Evolutionary conservation across 1,140 invertebrate genomes (phyloP).

Genomic region (Batillaria attramentaria): DNA sequence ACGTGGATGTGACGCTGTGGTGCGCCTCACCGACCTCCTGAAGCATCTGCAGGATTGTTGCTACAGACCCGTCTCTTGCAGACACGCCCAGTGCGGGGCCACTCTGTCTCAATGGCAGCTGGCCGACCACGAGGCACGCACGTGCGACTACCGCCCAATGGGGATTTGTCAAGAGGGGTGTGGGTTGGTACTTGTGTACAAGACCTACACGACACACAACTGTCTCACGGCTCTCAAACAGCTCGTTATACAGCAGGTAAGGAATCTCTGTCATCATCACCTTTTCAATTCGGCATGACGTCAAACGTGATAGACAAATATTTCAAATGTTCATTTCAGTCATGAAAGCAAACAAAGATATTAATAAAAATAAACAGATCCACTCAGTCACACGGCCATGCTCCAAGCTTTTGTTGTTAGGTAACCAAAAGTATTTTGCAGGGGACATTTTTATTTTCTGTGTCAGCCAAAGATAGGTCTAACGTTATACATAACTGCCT

Average conservation of each 20-base stretch:
- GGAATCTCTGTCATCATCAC: too few species aligned
- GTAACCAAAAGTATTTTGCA: too few species aligned
- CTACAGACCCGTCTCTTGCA: slow-evolving; percentile 47
- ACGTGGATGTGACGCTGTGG: slow-evolving; percentile 44
- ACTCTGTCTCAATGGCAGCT: slow-evolving; percentile 39
- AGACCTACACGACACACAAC: slow-evolving; percentile 41
- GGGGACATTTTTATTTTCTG: too few species aligned
- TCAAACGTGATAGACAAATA: not conserved
- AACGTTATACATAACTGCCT: too few species aligned
- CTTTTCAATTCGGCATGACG: too few species aligned
- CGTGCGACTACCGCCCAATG: slow-evolving; percentile 45
- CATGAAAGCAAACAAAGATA: not conserved
- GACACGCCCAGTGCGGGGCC: slow-evolving; percentile 43
- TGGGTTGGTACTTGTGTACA: slow-evolving; percentile 44
- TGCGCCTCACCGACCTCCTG: slow-evolving; percentile 46
- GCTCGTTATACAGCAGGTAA: slow-evolving; percentile 34
- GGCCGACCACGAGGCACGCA: slow-evolving; percentile 40
- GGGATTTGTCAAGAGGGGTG: slow-evolving; percentile 54
- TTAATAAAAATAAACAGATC: not conserved
- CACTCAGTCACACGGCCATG: not conserved
- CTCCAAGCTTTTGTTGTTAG: too few species aligned
- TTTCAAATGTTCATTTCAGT: not conserved
- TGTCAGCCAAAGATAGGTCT: too few species aligned
- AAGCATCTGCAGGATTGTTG: slow-evolving; percentile 45
- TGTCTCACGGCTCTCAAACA: slow-evolving; percentile 49